Conservation (phyloP, 2,113 vertebrate species). For the Tenebrosternarchus preto region DNA sequence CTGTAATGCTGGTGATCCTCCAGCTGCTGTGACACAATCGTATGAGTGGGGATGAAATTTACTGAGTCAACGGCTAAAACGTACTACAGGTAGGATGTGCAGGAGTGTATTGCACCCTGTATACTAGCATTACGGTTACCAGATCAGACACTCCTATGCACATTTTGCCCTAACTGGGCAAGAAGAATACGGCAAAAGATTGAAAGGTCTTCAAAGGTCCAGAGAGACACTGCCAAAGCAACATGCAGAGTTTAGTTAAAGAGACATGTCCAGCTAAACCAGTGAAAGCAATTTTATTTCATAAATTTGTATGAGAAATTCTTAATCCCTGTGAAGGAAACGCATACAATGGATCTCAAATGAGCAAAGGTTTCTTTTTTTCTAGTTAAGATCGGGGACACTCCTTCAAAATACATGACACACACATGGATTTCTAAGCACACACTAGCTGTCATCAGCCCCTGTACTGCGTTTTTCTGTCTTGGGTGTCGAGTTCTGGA, state of each 20-base stretch:
- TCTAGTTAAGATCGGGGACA: too few species aligned
- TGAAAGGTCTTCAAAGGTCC: conserved; percentile 8
- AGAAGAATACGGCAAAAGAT: not conserved
- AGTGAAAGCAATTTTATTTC: not conserved
- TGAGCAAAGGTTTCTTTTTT: too few species aligned
- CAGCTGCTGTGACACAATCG: not conserved
- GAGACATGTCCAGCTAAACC: conserved; percentile 11
- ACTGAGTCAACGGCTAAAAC: not conserved
- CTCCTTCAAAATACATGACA: too few species aligned
- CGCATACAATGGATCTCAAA: too few species aligned
- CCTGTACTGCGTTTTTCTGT: too few species aligned
- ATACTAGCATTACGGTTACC: not conserved
- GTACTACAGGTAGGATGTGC: not conserved
- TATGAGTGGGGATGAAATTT: not conserved
- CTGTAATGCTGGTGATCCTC: not conserved
- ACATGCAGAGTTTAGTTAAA: conserved; percentile 19
- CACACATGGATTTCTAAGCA: too few species aligned
- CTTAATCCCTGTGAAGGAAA: too few species aligned
- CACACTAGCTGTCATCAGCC: too few species aligned
- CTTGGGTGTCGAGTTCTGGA: too few species aligned
- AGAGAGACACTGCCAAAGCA: not conserved
- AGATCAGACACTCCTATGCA: conserved; percentile 23
- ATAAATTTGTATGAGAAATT: not conserved
- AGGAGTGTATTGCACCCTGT: conserved; percentile 19
- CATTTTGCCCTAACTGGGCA: conserved; percentile 33